These are phyloP conservation scores for Sitophilus oryzae DNA, from an alignment of 1,140 invertebrate genomes.

Conservation along the genomic window DNA sequence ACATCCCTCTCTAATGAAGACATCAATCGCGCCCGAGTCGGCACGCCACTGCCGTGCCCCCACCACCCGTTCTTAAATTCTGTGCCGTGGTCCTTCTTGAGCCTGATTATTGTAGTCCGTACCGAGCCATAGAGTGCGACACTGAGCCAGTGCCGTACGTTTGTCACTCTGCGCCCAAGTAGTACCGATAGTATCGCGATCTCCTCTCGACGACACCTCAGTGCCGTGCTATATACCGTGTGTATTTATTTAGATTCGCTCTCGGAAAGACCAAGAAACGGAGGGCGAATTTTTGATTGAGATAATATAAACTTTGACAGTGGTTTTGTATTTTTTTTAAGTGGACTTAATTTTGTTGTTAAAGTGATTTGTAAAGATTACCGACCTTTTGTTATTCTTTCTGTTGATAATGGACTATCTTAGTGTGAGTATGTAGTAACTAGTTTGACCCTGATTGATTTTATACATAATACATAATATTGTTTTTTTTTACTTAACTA, in stretches of 20 bases:
- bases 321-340: too few species aligned
- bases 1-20: constrained; percentile 16
- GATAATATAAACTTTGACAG: too few species aligned
- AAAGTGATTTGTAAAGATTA: neutral
- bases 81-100: constrained; percentile 18
- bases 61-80: constrained; percentile 5
- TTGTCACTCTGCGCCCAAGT: too few species aligned
- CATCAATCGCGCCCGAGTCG: constrained; percentile 5
- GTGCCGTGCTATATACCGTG: neutral
- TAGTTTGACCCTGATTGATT: too few species aligned
- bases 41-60: constrained; percentile 4
- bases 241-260: neutral
- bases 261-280: too few species aligned
- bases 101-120: constrained; percentile 12
- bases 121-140: constrained; percentile 9
- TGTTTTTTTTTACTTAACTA: too few species aligned
- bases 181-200: too few species aligned
- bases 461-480: too few species aligned
- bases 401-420: neutral
- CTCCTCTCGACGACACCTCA: neutral
- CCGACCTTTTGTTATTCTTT: neutral
- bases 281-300: neutral
- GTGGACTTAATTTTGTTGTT: too few species aligned
- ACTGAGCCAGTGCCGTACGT: constrained; percentile 13
- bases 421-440: neutral